Evolutionary conservation across 1,140 invertebrate genomes (phyloP).

Genomic region (Holcopasites calliopsidis): DNA sequence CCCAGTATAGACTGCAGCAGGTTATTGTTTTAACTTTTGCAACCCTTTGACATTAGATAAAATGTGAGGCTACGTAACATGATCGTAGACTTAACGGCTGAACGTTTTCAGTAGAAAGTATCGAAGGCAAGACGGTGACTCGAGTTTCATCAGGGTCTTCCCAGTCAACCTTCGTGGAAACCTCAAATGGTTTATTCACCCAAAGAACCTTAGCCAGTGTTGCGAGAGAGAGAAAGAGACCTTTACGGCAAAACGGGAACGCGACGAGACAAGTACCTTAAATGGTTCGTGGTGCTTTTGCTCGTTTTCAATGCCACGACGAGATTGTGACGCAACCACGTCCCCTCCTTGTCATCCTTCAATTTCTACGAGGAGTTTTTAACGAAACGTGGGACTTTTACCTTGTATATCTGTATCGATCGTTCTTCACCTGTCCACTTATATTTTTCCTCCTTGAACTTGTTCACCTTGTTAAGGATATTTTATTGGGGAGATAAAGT

Average conservation of each 20-base stretch:
- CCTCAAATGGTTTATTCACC: slow-evolving; percentile 27
- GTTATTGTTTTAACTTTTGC: no score
- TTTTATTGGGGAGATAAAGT: no score
- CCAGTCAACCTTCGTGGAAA: background rate
- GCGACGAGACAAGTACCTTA: slow-evolving; percentile 35
- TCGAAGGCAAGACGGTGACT: background rate
- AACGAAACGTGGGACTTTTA: slow-evolving; percentile 19
- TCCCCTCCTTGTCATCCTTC: slow-evolving; percentile 14
- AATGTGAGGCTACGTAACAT: no score
- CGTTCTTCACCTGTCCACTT: no score
- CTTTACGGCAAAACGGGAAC: slow-evolving; percentile 32
- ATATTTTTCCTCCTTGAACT: no score
- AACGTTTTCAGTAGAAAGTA: no score
- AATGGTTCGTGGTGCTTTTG: slow-evolving; percentile 39
- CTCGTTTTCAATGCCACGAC: slow-evolving; percentile 38
- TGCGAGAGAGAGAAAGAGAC: slow-evolving; percentile 1
- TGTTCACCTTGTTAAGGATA: no score
- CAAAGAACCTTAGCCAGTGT: background rate
- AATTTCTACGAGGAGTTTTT: background rate
- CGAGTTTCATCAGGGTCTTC: background rate
- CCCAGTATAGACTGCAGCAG: no score
- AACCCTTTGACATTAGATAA: no score
- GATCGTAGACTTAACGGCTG: no score
- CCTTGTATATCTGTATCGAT: background rate
- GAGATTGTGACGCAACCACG: slow-evolving; percentile 39